A percentile compares a stretch with the other conserved stretches of the same genome.
Evolutionary conservation across 1,140 invertebrate genomes (phyloP).

Genomic region (Drosophila repleta): DNA sequence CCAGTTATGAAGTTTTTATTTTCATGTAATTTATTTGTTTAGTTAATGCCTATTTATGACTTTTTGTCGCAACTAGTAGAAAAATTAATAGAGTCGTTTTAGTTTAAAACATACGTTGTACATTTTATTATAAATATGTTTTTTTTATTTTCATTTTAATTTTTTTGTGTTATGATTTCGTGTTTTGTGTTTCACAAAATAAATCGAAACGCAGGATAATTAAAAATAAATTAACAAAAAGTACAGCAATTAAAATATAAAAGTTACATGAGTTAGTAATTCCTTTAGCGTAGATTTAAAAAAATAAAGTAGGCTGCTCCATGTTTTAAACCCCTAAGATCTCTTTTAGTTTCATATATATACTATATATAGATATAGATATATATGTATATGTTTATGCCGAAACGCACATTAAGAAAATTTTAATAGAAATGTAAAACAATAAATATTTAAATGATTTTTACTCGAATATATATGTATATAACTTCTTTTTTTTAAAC

Average conservation of each 20-base stretch:
- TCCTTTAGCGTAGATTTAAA: slow-evolving; percentile 29
- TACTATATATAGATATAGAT: slow-evolving; percentile 1
- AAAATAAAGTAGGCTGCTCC: slow-evolving; percentile 16
- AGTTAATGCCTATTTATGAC: slow-evolving; percentile 69
- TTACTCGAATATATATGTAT: slow-evolving; percentile 54
- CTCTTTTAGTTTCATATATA: slow-evolving; percentile 10
- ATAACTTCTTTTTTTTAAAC: slow-evolving; percentile 56
- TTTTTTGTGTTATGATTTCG: slow-evolving; percentile 28
- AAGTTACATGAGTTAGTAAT: slow-evolving; percentile 32
- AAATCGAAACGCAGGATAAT: slow-evolving; percentile 61
- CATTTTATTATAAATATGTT: slow-evolving; percentile 47
- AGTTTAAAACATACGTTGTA: slow-evolving; percentile 31
- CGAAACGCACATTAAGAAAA: slow-evolving; percentile 13
- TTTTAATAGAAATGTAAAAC: slow-evolving; percentile 21
- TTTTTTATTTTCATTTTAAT: slow-evolving; percentile 32
- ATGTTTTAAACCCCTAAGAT: slow-evolving; percentile 24
- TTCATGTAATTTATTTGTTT: slow-evolving; percentile 51
- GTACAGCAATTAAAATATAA: slow-evolving; percentile 54
- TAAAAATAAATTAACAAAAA: slow-evolving; percentile 79
- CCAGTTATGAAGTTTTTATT: background rate
- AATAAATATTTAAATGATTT: slow-evolving; percentile 54
- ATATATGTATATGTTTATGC: slow-evolving; percentile 9
- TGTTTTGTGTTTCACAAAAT: background rate
- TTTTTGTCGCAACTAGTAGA: slow-evolving; percentile 72
- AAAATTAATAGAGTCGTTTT: slow-evolving; percentile 46